A percentile compares a stretch with the other conserved stretches of the same genome.
phyloP scores from a whole-genome alignment of 2,888 invertebrate genomes.

The Drosophila algonquin region DNA sequence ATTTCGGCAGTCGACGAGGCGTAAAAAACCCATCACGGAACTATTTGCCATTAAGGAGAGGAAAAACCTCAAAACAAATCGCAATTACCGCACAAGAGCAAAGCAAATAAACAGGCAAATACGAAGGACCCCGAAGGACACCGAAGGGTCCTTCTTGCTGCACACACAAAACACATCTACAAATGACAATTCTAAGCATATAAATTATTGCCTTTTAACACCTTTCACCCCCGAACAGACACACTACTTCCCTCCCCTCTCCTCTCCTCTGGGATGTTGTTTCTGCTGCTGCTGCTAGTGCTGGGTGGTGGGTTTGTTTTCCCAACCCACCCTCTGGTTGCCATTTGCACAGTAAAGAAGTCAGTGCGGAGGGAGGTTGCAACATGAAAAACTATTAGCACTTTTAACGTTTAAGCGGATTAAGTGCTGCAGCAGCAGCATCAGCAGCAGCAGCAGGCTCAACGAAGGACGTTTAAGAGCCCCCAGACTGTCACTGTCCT shows the following conservation, averaged over 20 bases:
- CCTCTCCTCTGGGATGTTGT: conserved; percentile 17
- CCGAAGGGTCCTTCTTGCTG: conserved; percentile 19
- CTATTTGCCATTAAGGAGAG: conserved; percentile 42
- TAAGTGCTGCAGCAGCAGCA: conserved; percentile 53
- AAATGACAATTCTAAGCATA: conserved; percentile 66
- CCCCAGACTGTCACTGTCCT: conserved; percentile 40
- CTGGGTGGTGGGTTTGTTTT: conserved; percentile 39
- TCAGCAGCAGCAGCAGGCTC: conserved; percentile 49
- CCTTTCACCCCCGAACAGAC: conserved; percentile 49
- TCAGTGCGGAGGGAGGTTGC: conserved; percentile 51
- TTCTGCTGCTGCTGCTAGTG: conserved; percentile 16
- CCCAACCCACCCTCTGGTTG: conserved; percentile 24
- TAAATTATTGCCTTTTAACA: conserved; percentile 82
- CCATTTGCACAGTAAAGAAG: conserved; percentile 43
- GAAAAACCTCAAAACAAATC: conserved; percentile 50
- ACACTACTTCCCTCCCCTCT: background rate
- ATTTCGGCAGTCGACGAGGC: conserved; percentile 20
- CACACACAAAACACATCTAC: conserved; percentile 39
- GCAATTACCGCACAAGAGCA: conserved; percentile 40
- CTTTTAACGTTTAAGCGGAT: conserved; percentile 76
- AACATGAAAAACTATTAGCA: conserved; percentile 76
- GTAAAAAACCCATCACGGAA: conserved; percentile 21
- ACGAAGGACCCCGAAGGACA: conserved; percentile 2
- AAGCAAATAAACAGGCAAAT: conserved; percentile 6
- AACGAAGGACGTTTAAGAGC: conserved; percentile 52